These are phyloP conservation scores for Steatocranus sp. DNA, from an alignment of 2,797 vertebrate genomes.

Conservation along the genomic window DNA sequence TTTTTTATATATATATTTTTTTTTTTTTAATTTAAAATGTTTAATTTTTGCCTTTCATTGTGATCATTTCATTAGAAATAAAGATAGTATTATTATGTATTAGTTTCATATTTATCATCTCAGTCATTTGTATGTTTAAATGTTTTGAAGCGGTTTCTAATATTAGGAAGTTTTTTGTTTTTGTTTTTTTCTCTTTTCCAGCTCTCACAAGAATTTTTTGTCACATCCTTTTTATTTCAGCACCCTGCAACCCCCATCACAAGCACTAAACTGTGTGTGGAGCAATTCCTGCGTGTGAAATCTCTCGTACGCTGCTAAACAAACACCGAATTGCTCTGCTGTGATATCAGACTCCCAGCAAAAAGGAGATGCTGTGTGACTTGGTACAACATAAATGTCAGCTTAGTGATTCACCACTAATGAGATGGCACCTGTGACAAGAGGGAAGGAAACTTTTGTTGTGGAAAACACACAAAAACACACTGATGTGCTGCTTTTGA, in stretches of 20 bases:
- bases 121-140: background rate
- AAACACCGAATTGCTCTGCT: slow-evolving; percentile 42
- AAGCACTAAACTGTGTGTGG: slow-evolving; percentile 39
- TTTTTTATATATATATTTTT: background rate
- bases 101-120: background rate
- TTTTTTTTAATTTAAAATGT: background rate
- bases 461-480: slow-evolving; percentile 45
- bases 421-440: slow-evolving; percentile 68
- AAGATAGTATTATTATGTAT: background rate
- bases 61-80: background rate
- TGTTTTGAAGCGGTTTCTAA: slow-evolving; percentile 11
- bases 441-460: slow-evolving; percentile 71
- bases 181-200: background rate
- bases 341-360: slow-evolving; percentile 35
- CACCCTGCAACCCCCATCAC: slow-evolving; percentile 7
- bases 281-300: slow-evolving; percentile 19
- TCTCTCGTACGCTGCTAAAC: slow-evolving; percentile 36
- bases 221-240: slow-evolving; percentile 15
- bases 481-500: slow-evolving; percentile 51
- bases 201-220: slow-evolving; percentile 9
- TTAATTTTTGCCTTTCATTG: background rate
- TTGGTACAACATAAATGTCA: slow-evolving; percentile 67
- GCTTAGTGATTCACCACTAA: slow-evolving; percentile 68
- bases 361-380: slow-evolving; percentile 48
- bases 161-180: background rate